Base-by-base conservation (phyloP, 2,797 vertebrate species). In the Hybognathus amarus region DNA sequence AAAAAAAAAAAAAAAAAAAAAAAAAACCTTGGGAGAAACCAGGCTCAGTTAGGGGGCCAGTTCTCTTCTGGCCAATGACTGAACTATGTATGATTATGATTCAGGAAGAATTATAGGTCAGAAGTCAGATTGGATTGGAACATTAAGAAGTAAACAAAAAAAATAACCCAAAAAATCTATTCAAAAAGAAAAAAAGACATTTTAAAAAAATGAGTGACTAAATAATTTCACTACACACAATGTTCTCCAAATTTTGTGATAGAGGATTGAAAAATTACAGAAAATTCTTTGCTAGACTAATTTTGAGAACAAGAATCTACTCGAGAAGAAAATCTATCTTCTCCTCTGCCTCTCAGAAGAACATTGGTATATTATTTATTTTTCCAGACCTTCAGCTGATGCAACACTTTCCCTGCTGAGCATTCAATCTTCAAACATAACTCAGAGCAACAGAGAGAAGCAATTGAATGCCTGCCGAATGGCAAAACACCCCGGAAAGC, bases 321-420 rank as follows among this genome's bases (percentile, higher is more conserved):
- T 40, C 52, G 30, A 30, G 76, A 12, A 59, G 10, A 69, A 40
- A 17, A 78, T 10, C 66, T 17, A 47, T 59, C 17, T 86, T 71
- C 86, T 86, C 67, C 38, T 56, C 80, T 88, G 83, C 84, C 88
- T 84, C 38, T 68, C 52, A 61, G 24, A 73, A 83, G 84, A 85
- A 85, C 90, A 86, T 87, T 83, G 83, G 83, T 82, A 83, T 87
- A 83, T 89, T 92, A 90, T 92, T 93, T 91, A 88, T 89, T 90
- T 87, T 84, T 85, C 86, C 89, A 90, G 89, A 92, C 89, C 90
- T 91, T 91, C 90, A 85, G 91, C 90, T 92, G 90, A 92, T 89
- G 91, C 88, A 94, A 93, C 88, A 83, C 85, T 89, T 79, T 86
- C 84, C 86, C 86, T 82, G 82, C 89, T 89, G 88, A 89, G 88